Evolutionary conservation across 2,888 invertebrate species (phyloP).

Genomic region (Troilus luridus): DNA sequence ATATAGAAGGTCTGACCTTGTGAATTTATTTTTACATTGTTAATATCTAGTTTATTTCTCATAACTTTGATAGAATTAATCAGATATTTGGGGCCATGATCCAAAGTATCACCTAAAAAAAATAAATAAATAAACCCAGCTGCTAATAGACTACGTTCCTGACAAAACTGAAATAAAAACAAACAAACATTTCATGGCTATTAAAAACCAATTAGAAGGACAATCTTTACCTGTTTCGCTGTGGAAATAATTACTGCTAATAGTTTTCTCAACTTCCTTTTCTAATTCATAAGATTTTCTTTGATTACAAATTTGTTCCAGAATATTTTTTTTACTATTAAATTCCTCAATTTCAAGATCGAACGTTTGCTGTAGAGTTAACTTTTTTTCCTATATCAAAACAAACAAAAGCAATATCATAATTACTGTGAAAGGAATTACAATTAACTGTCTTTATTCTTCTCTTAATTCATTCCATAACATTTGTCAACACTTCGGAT

Average conservation of each 20-base stretch:
- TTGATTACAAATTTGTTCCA: not conserved
- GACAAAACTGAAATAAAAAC: not conserved
- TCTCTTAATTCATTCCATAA: too few relatives aligned
- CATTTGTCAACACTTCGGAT: too few relatives aligned
- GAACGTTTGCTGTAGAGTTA: not conserved
- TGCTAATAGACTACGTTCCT: not conserved
- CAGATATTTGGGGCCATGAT: not conserved
- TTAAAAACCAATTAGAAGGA: not conserved
- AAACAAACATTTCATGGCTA: not conserved
- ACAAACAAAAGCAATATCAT: not conserved
- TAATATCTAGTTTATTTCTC: not conserved
- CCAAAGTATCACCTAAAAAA: not conserved
- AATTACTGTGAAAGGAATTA: too few relatives aligned
- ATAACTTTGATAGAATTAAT: not conserved
- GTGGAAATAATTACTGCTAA: not conserved
- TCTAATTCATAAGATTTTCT: constrained; percentile 3
- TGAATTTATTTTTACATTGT: not conserved
- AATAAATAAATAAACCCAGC: not conserved
- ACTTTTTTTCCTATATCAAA: not conserved
- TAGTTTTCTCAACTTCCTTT: not conserved
- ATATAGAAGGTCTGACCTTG: not conserved
- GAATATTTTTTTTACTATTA: not conserved
- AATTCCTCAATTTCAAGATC: not conserved
- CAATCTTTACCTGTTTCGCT: not conserved
- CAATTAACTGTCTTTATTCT: too few relatives aligned